Base-by-base conservation (phyloP, 2,888 invertebrate species). In the Latheticus oryzae region DNA sequence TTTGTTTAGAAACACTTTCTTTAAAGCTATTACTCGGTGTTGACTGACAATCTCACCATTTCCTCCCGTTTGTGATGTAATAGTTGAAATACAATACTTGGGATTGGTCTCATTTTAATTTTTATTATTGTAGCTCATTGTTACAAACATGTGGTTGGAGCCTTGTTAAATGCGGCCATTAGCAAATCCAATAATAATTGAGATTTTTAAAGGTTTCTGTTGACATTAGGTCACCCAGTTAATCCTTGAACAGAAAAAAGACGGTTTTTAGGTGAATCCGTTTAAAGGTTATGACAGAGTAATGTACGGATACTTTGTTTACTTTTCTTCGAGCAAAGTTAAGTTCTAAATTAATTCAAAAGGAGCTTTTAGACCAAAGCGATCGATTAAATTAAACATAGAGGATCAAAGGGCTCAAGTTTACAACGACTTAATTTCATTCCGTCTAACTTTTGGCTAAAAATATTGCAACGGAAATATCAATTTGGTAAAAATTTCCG, bases 151-250 rank as follows among this genome's bases (percentile, higher is more conserved):
- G 21, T 15, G 12, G 28, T 28, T 28, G 21, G 37, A 48, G 37
- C 13, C 50, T 45, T 45, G 50, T 50, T 38, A 50, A 50, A 50
- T 26, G 38, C 40, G 32, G 17, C 64, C 58, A 63, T 66, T 64
- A 64, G 63, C 51, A 59, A 55, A 59, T 54, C 59, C 59, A 54
- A 59, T 59, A 50, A 48, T 42, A 45, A 26, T 58, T 47, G 32
- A 43, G 54, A 55, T 53, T 37, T 59, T 61, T 48, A 57, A 45
- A 53, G 68, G 70, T 66, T 70, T 70, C 70, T 57, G 62, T 65
- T 66, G 69, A 67, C 70, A 67, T 65, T 62, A 63, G 64, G 68
- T 67, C 66, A 67, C 65, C 21, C 45, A 38, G 55, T 47, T 55
- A 50, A 56, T 56, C 56, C 55, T 45, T 9, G n/a, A 16, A 13